phyloP scores from a whole-genome alignment of 2,113 vertebrate genomes.

The Larimichthys crocea region DNA sequence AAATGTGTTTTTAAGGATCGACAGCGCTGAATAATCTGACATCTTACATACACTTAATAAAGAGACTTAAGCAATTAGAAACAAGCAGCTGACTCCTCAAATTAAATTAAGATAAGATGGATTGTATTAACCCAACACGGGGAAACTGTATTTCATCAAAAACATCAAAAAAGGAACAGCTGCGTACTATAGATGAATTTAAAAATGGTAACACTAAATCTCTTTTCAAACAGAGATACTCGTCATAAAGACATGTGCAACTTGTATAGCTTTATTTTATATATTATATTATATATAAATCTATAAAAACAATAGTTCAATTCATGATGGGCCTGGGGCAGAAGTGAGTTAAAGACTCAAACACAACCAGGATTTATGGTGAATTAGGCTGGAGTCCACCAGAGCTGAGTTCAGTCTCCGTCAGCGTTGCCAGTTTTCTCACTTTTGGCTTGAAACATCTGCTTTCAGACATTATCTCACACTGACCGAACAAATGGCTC shows the following conservation, averaged over 20 bases:
- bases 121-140: background rate
- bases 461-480: background rate
- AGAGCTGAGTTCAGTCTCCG: background rate
- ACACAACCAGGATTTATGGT: too few species aligned
- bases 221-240: background rate
- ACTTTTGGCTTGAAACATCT: background rate
- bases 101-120: background rate
- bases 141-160: background rate
- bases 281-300: background rate
- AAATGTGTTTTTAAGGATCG: slow-evolving; percentile 7
- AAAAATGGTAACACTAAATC: background rate
- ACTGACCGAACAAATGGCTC: background rate
- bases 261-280: background rate
- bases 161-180: background rate
- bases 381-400: background rate
- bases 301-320: too few species aligned
- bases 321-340: too few species aligned
- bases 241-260: background rate
- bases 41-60: background rate
- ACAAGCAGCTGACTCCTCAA: background rate
- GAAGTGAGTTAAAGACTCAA: too few species aligned
- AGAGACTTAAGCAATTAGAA: background rate
- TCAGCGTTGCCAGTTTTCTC: background rate
- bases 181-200: background rate
- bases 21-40: background rate